Percentiles rank a stretch among this genome's conserved stretches.
phyloP scores from a whole-genome alignment of 2,888 invertebrate genomes.

The Agriopis leucophaearia region DNA sequence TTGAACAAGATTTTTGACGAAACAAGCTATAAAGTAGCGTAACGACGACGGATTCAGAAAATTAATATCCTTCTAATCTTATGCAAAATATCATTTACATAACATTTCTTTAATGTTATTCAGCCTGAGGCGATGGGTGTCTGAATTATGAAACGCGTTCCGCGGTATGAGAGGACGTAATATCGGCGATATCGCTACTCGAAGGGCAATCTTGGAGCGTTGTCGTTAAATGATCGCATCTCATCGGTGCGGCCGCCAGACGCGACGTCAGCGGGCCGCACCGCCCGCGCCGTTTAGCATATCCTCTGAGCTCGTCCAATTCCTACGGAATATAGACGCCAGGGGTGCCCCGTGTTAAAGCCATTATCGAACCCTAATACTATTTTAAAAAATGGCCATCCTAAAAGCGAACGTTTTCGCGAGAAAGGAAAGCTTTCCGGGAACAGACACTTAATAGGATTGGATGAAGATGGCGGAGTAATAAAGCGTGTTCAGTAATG shows the following conservation, averaged over 20 bases:
- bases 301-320: constrained; percentile 74
- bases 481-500: constrained; percentile 84
- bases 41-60: constrained; percentile 39
- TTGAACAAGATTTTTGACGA: constrained; percentile 33
- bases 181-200: constrained; percentile 71
- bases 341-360: constrained; percentile 71
- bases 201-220: constrained; percentile 67
- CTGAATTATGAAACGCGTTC: constrained; percentile 71
- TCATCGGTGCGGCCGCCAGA: constrained; percentile 71
- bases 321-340: constrained; percentile 72
- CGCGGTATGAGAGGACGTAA: constrained; percentile 61
- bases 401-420: constrained; percentile 74
- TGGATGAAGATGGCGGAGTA: constrained; percentile 83
- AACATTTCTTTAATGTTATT: constrained; percentile 68
- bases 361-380: constrained; percentile 82
- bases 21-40: constrained; percentile 40
- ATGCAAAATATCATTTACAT: constrained; percentile 68
- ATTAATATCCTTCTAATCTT: constrained; percentile 58
- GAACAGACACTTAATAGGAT: constrained; percentile 83
- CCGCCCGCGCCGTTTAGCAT: constrained; percentile 72
- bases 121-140: constrained; percentile 63
- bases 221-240: constrained; percentile 80
- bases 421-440: constrained; percentile 69
- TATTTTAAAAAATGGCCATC: constrained; percentile 81
- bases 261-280: constrained; percentile 76